These are phyloP conservation scores for Tiaroga cobitis DNA, from an alignment of 2,797 vertebrate genomes.

Conservation along the genomic window DNA sequence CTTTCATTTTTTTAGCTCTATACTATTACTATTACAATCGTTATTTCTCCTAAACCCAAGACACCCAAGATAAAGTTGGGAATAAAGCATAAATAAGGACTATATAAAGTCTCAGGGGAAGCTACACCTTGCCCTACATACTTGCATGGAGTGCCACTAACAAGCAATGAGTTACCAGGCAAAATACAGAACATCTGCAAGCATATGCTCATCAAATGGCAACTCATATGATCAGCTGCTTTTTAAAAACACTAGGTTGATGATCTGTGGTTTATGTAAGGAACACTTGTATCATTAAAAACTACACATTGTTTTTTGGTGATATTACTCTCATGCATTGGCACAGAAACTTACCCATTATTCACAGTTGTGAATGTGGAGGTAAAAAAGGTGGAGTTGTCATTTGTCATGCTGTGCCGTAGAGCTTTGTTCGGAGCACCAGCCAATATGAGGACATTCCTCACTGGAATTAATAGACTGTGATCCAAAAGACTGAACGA, in stretches of 20 bases:
- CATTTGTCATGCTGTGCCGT: constrained; percentile 15
- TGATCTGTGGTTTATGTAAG: constrained; percentile 6
- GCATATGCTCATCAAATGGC: constrained; percentile 39
- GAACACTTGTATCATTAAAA: background rate
- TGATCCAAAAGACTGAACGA: constrained; percentile 36
- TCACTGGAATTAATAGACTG: constrained; percentile 18
- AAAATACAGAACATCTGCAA: constrained; percentile 30
- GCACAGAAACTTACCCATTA: constrained; percentile 15
- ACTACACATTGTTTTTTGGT: constrained; percentile 3
- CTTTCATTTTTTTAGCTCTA: background rate
- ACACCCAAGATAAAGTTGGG: background rate
- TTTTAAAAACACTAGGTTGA: background rate
- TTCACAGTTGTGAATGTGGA: constrained; percentile 5
- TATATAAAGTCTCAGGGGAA: constrained; percentile 14
- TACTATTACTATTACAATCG: background rate
- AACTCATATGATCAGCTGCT: background rate
- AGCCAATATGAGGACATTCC: constrained; percentile 11
- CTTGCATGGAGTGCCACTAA: background rate
- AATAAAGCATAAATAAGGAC: background rate
- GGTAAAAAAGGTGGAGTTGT: constrained; percentile 31
- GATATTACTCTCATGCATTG: constrained; percentile 18
- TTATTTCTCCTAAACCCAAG: background rate
- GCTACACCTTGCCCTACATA: background rate
- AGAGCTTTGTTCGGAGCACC: constrained; percentile 16
- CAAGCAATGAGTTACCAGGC: background rate